Percentiles rank a stretch among this genome's conserved stretches.
phyloP scores from a whole-genome alignment of 2,113 vertebrate genomes.

The Smithornis capensis region DNA sequence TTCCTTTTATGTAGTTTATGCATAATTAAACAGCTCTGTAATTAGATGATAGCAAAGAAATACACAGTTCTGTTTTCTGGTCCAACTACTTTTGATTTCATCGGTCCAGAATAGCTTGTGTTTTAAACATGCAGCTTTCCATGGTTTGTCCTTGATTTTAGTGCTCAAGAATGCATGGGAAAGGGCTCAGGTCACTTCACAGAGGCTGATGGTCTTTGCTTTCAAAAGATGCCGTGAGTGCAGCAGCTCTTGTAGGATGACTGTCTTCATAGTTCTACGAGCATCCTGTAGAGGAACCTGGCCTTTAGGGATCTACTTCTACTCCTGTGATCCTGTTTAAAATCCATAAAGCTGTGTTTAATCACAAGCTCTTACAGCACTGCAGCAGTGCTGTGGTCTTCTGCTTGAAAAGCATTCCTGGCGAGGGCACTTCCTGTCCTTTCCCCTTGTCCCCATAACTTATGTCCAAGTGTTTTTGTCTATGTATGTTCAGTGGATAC shows the following conservation, averaged over 20 bases:
- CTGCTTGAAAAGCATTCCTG: not conserved
- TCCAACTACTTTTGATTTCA: not conserved
- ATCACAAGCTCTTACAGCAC: not conserved
- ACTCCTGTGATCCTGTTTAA: not conserved
- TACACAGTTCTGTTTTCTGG: not conserved
- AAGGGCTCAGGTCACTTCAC: rapidly evolving
- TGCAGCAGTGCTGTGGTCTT: rapidly evolving
- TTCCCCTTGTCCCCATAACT: not conserved
- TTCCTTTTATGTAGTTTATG: not conserved
- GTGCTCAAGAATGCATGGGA: not conserved
- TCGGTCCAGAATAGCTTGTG: not conserved
- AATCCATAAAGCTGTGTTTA: not conserved
- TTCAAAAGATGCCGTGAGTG: not conserved
- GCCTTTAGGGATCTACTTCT: not conserved
- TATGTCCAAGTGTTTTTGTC: rapidly evolving
- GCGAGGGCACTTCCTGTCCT: not conserved
- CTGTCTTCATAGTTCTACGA: not conserved
- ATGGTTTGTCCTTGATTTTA: not conserved
- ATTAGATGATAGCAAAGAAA: not conserved
- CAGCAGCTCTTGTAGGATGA: not conserved
- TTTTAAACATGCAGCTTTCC: not conserved
- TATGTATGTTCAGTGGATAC: not conserved
- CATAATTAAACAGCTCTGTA: not conserved
- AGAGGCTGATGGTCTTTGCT: not conserved
- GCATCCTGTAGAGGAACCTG: not conserved